phyloP scores from a whole-genome alignment of 2,888 invertebrate genomes.

The Drosophila pseudotakahashii region DNA sequence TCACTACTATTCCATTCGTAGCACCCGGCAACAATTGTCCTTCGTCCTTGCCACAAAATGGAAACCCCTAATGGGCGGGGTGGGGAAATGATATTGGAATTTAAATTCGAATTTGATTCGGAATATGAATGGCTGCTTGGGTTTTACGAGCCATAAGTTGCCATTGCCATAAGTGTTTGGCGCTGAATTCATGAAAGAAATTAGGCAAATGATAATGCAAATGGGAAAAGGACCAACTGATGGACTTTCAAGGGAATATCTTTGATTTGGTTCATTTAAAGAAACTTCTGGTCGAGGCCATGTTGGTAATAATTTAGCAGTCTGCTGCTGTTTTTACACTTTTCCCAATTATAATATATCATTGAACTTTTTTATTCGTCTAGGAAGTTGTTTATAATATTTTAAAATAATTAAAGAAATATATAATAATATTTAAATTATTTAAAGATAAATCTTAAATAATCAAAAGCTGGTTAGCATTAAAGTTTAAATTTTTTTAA shows the following conservation, averaged over 20 bases:
- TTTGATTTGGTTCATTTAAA: background rate
- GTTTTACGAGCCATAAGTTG: slow-evolving; percentile 7
- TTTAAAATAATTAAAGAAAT: no score
- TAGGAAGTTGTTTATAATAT: no score
- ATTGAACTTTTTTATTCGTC: no score
- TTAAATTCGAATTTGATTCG: slow-evolving; percentile 26
- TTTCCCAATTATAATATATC: no score
- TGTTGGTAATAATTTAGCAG: slow-evolving; percentile 8
- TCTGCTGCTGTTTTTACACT: slow-evolving; percentile 2
- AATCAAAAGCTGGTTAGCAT: no score
- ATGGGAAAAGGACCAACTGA: background rate
- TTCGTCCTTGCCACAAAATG: slow-evolving; percentile 13
- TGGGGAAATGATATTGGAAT: slow-evolving; percentile 26
- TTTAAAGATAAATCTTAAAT: no score
- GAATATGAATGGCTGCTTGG: slow-evolving; percentile 9
- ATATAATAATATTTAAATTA: background rate
- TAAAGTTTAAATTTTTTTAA: background rate
- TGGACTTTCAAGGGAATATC: background rate
- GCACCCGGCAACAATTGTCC: slow-evolving; percentile 34
- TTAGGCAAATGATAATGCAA: background rate
- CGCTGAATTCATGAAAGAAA: background rate
- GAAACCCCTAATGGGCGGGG: background rate
- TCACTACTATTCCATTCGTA: background rate
- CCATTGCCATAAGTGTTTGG: slow-evolving; percentile 1
- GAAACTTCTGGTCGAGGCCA: slow-evolving; percentile 5